A percentile compares a stretch with the other conserved stretches of the same genome.
Evolutionary conservation across 2,797 vertebrate genomes (phyloP).

Genomic region (Rhodeus uyekii): DNA sequence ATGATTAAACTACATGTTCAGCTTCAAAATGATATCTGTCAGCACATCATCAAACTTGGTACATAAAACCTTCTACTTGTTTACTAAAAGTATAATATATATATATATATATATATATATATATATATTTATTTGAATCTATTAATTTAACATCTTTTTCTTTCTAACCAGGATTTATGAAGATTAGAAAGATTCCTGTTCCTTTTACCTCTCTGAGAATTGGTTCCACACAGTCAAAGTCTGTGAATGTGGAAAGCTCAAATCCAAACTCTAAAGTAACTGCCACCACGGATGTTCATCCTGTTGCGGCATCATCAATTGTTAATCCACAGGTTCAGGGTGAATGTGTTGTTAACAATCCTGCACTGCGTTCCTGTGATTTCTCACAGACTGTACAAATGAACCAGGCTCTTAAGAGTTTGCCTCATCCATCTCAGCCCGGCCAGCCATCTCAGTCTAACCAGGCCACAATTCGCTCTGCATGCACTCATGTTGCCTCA

Average conservation of each 20-base stretch:
- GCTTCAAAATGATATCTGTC: conserved; percentile 40
- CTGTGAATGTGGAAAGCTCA: neutral
- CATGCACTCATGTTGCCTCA: neutral
- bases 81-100: neutral
- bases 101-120: no score
- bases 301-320: neutral
- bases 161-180: conserved; percentile 9
- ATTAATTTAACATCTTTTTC: neutral
- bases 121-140: neutral
- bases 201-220: conserved; percentile 5
- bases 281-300: neutral
- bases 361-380: neutral
- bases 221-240: neutral
- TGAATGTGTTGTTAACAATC: neutral
- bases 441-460: neutral
- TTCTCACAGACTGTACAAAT: neutral
- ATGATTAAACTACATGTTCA: conserved; percentile 54
- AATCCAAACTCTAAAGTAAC: neutral
- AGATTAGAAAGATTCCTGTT: neutral
- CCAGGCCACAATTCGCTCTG: neutral
- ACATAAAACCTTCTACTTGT: neutral
- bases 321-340: neutral
- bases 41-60: conserved; percentile 52
- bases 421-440: neutral
- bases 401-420: neutral